Evolutionary conservation across 2,797 vertebrate species (phyloP), one percentile per base, ranked within the genome.

Genomic region (Scolopax rusticola): DNA sequence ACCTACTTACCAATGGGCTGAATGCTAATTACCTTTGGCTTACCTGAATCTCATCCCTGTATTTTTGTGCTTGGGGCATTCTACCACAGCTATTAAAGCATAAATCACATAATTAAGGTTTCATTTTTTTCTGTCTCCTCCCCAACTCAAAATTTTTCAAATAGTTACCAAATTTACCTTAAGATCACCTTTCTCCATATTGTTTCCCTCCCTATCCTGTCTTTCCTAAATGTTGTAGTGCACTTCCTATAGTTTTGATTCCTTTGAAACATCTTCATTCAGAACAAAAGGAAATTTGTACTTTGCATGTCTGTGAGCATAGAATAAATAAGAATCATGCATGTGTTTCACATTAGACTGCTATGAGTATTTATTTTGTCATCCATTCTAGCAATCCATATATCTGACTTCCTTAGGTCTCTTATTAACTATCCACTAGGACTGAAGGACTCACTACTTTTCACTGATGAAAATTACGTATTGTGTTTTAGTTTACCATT

Each of bases 291-390:
- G 67, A 63, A 84, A 77, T 79, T 9, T 60, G 32, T 81, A 25
- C 38, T 87, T 70, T 76, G 54, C 71, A 33, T 67, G 45, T 48
- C 89, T 79, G 57, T 67, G 81, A 63, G 65, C 57, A 79, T n/a
- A 85, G 56, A 89, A 81, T 87, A 96, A 93, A 83, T 47, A 68
- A 76, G 83, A 93, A 84, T 79, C 65, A 40, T 17, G 48, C 89
- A 84, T 78, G 56, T 83, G 85, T 78, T 96, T 95, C 80, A 80
- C 50, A 93, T 97, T 91, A 91, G 64, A 65, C 47, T 92, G 81
- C 70, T 69, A 67, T 70, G 54, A 92, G 87, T 87, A 93, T 90
- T 86, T 87, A 93, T 71, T 90, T 64, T 87, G 78, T 87, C 74
- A 84, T 84, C 81, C 60, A 85, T 88, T 77, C 84, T 85, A 87